Conservation (phyloP, 2,113 vertebrate genomes). For the Neolamprologus hecqui region DNA sequence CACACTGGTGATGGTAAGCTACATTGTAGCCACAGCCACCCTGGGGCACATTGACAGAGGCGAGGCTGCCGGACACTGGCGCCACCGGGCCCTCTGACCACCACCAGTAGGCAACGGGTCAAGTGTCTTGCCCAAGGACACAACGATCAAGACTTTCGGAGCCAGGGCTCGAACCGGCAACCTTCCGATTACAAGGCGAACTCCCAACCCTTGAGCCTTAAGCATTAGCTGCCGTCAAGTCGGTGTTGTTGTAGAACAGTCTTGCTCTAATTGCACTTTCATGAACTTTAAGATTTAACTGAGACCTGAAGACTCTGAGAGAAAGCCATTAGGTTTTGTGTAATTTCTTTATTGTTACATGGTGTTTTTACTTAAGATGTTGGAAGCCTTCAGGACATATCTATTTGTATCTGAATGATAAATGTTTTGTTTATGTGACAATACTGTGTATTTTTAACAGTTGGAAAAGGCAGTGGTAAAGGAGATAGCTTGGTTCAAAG, state of each 20-base stretch:
- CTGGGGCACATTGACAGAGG: too few relatives aligned
- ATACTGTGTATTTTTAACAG: conserved; percentile 43
- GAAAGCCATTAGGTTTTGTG: neutral
- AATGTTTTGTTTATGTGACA: neutral
- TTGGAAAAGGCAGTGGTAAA: conserved; percentile 75
- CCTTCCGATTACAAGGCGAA: too few relatives aligned
- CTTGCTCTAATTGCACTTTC: neutral
- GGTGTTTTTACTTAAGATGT: neutral
- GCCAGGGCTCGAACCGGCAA: too few relatives aligned
- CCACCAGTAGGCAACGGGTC: too few relatives aligned
- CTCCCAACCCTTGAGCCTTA: neutral
- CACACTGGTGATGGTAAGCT: too few relatives aligned
- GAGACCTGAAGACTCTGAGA: neutral
- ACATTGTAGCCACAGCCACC: too few relatives aligned
- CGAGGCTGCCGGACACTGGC: too few relatives aligned
- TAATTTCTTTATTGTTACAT: neutral
- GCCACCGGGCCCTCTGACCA: too few relatives aligned
- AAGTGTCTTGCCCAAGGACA: too few relatives aligned
- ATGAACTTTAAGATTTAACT: neutral
- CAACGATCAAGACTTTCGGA: too few relatives aligned
- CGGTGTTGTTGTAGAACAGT: neutral
- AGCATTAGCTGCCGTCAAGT: neutral
- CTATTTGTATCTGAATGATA: neutral
- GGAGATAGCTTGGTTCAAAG: conserved; percentile 61
- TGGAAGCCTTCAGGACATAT: neutral